These are phyloP conservation scores for Tychaedon coryphoeus DNA, from an alignment of 2,113 vertebrate genomes.

Conservation along the genomic window DNA sequence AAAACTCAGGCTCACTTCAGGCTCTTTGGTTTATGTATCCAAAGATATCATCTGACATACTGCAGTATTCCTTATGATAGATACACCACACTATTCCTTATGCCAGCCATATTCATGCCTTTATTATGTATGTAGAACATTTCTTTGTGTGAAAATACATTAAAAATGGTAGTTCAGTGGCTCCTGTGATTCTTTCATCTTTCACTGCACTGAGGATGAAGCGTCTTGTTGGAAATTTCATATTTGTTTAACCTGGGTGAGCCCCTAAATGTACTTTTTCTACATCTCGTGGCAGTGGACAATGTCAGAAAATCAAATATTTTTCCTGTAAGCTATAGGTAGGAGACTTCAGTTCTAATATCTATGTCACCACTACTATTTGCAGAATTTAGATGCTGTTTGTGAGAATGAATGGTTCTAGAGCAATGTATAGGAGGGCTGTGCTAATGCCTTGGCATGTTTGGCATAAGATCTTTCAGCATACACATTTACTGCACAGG, in stretches of 20 bases:
- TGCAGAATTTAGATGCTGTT: background rate
- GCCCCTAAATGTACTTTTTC: background rate
- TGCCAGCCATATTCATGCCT: background rate
- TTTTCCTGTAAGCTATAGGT: background rate
- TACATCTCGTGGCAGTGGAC: background rate
- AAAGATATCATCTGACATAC: background rate
- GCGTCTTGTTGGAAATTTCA: background rate
- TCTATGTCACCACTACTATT: background rate
- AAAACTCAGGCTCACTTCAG: background rate
- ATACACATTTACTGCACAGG: background rate
- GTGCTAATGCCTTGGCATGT: background rate
- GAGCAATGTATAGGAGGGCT: background rate
- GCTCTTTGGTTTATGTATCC: background rate
- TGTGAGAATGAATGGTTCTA: background rate
- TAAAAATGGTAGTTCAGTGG: background rate
- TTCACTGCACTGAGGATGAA: background rate
- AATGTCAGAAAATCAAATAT: background rate
- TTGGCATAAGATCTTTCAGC: background rate
- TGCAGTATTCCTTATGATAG: background rate
- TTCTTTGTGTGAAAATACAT: background rate
- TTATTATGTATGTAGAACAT: background rate
- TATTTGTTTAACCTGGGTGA: background rate
- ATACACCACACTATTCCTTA: background rate
- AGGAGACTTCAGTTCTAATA: background rate
- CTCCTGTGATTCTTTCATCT: background rate